Evolutionary conservation across 2,113 vertebrate species (phyloP).

Genomic region (Indri indri): DNA sequence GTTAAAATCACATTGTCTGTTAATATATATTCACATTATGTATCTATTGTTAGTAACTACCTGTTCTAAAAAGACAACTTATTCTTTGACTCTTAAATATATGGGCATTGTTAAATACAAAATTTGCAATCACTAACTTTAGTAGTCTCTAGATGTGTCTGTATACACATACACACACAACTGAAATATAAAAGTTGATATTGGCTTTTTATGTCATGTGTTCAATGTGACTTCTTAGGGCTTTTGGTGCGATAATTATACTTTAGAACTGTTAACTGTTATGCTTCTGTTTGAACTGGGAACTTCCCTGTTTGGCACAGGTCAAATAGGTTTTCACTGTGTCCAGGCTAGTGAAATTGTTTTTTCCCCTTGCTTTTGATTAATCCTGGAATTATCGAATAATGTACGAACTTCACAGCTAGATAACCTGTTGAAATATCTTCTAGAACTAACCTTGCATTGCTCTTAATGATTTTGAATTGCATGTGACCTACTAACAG

Average conservation of each 20-base stretch:
- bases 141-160: not conserved
- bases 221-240: conserved; percentile 47
- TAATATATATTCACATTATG: not conserved
- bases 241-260: conserved; percentile 31
- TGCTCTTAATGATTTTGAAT: conserved; percentile 19
- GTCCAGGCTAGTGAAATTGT: not conserved
- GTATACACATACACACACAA: not conserved
- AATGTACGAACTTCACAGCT: not conserved
- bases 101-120: not conserved
- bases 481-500: not conserved
- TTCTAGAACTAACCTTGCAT: not conserved
- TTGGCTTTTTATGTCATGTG: conserved; percentile 29
- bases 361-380: not conserved
- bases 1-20: not conserved
- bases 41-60: not conserved
- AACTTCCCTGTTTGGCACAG: not conserved
- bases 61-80: not conserved
- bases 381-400: not conserved
- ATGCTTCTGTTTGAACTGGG: conserved; percentile 24
- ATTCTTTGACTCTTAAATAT: not conserved
- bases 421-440: not conserved
- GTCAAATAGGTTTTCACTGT: conserved; percentile 7
- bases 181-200: conserved; percentile 20
- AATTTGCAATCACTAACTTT: not conserved
- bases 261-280: not conserved